Base-by-base conservation (phyloP, 2,113 vertebrate genomes). In the Paracanthobrama guichenoti region DNA sequence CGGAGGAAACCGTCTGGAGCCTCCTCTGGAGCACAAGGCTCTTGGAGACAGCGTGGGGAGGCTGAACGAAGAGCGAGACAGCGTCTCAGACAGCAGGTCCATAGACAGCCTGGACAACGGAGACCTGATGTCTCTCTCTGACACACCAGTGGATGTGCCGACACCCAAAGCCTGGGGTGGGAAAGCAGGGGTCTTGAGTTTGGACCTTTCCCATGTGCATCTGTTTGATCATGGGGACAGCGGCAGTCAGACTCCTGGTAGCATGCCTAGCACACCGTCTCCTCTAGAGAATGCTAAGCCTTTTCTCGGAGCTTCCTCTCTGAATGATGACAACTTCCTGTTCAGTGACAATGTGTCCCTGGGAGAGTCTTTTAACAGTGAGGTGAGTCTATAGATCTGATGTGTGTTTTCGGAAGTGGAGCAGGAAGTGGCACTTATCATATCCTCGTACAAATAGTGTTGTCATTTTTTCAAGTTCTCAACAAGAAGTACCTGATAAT, bases 201-300 rank as follows among this genome's bases (percentile, higher is more conserved):
- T 98, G 82, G 97, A 99, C 88, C 91, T 99, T 69, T 96, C 95
- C 84, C 96, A 95, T 55, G 86, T 95, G 83, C 95, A 95, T 76
- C 91, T 93, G 2, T 96, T 95, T 0, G 96, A 98, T 76, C 84
- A 93, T 53, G 91, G 90, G 53, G 96, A 97, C 8, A 90, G 81
- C 35, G 96, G 93, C 73, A 96, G 93, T 91, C 97, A 95, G 79
- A 95, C 96, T 13, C 96, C 95, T 1, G 97, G 96, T 1, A 99
- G 97, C 87, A 87, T 94, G 89, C 93, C 96, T 81, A 98, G 97
- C 89, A 99, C 98, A 0, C 97, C 98, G 0, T 99, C 98, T 2
- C 97, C 98, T 0, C 3, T 96, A 59, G 98, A 99, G 77, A 93
- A 88, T 14, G 86, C 92, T 0, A 98, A 96, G 39, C 92, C 94